Base-by-base conservation (phyloP, 2,888 invertebrate genomes). In the Caenorhabditis parvicauda region DNA sequence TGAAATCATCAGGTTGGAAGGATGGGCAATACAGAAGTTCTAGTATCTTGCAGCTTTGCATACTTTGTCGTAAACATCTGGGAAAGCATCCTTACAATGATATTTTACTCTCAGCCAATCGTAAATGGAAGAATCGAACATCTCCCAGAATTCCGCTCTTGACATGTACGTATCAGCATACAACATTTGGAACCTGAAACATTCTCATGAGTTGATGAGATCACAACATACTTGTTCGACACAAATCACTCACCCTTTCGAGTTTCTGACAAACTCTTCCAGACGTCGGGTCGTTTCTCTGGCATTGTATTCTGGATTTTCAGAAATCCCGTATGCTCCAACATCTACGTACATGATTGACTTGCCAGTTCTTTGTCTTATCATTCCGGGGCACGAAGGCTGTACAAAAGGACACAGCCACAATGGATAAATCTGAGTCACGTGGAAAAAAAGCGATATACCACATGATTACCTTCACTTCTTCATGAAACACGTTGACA, bases 341-440 rank as follows among this genome's bases (percentile, higher is more conserved):
- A 91, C 87, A 80, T 91, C 90, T 0, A 90, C 88, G 75, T 87
- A 90, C 86, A 90, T 86, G 74, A 87, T 84, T 46, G 82, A 82
- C 64, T 82, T 82, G 0, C 84, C 82, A 1, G 64, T 59, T 5
- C 76, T 72, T 12, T 88, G 86, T 75, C 87, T 87, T 52, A 90
- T 83, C 84, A 90, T 87, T 0, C 90, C 90, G 0, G 89, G 89
- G 59, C 87, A 71, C 0, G 71, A 60, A 50, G 86, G 87, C 60
- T 90, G 82, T 74, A 85, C 87, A 82, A 90, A 89, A 0, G 90
- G 90, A 76, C 90, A 90, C 64, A 91, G 77, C 90, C 90, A 91
- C 2, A 90, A 82, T 0, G 90, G 90, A 77, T 90, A 90, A 29
- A 90, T 70, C 66, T 75, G 45, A 22, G 1, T 21, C 24, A 7